phyloP scores from a whole-genome alignment of 2,113 vertebrate genomes.

The Ageneiosus marmoratus region DNA sequence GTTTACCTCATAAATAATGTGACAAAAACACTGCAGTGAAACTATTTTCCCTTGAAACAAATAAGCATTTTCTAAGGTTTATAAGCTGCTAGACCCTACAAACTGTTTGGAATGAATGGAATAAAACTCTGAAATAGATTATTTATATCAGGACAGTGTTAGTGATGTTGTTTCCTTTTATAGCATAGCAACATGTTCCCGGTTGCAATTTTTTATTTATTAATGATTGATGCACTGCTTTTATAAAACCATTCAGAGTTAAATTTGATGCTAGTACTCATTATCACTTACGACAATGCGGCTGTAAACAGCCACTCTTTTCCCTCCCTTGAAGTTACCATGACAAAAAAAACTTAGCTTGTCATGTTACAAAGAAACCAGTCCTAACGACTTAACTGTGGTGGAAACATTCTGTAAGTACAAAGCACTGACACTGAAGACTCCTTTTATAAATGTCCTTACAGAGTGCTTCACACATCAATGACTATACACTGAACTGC shows the following conservation, averaged over 20 bases:
- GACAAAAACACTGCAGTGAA: too few relatives aligned
- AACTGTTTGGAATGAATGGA: too few relatives aligned
- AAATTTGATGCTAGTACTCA: not conserved
- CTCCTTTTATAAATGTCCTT: not conserved
- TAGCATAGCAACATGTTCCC: not conserved
- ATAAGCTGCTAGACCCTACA: too few relatives aligned
- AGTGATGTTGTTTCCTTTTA: not conserved
- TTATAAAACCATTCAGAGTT: not conserved
- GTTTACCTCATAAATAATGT: too few relatives aligned
- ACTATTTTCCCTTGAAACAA: too few relatives aligned
- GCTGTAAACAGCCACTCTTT: not conserved
- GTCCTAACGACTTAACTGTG: not conserved
- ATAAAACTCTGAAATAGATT: not conserved
- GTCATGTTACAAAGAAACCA: not conserved
- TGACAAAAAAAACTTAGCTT: not conserved
- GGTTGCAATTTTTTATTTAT: not conserved
- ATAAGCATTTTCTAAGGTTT: too few relatives aligned
- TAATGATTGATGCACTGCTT: not conserved
- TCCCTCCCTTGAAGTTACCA: not conserved
- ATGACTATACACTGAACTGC: not conserved
- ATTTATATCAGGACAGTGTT: not conserved
- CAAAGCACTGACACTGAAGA: not conserved
- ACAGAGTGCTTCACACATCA: not conserved
- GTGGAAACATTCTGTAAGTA: not conserved
- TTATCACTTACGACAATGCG: not conserved